Evolutionary conservation across 2,888 invertebrate species (phyloP), one percentile per base, ranked within the genome.

Genomic region (Caenorhabditis becei): DNA sequence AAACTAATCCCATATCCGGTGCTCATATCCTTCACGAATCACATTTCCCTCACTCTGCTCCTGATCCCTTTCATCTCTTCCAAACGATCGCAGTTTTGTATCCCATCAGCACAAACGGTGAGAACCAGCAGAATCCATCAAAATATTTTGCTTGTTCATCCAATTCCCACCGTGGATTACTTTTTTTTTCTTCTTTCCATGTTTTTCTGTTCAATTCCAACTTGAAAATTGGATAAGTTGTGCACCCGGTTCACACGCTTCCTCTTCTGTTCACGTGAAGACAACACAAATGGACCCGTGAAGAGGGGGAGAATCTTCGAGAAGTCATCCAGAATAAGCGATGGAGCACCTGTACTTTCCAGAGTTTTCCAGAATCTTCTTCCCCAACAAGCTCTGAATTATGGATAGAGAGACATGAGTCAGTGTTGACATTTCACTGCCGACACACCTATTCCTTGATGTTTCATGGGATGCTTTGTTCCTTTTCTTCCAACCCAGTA

Each of bases 141-240:
- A 47, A 47, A 47, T 47, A 47, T 47, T 47, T 47, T 47, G 47
- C 41, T 2, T 14, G 14, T 7, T 41, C 14, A 4, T 41, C 2
- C 47, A n/a, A 18, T 47, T 47, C 47, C 20, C 47, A 47, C 47
- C n/a, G n/a, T 47, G 47, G 47, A 47, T 47, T 47, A 47, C 47
- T 47, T 47, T 47, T 47, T 47, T 11, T 47, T 5, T 47, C 11
- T n/a, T 47, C 20, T 11, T 4, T 4, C n/a, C 47, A 47, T 10
- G 11, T 47, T n/a, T 47, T 47, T 47, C 18, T 5, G 2, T 5
- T 4, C 5, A 47, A n/a, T 47, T 47, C 18, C 18, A 18, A 18
- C 47, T 47, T 3, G n/a, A n/a, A 10, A 47, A 47, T 47, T 18
- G 47, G 47, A 47, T 47, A 47, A 47, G 18, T 47, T 41, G 41